A percentile compares a stretch with the other conserved stretches of the same genome.
These are phyloP conservation scores for Lasioglossum oenotherae DNA, from an alignment of 2,888 invertebrate genomes.

Conservation along the genomic window DNA sequence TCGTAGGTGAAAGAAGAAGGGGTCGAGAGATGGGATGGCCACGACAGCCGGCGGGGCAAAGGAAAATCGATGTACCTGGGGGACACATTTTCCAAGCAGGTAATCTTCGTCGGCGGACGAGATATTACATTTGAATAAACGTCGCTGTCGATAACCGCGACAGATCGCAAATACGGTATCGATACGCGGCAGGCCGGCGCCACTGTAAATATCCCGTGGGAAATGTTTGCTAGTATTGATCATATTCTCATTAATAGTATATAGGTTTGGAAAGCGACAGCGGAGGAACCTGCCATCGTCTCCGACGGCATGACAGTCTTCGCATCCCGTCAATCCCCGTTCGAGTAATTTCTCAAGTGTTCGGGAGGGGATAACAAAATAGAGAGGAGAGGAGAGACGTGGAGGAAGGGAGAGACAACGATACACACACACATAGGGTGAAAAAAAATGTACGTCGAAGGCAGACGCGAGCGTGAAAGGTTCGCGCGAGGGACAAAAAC, in stretches of 20 bases:
- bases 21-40: conserved; percentile 8
- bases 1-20: background rate
- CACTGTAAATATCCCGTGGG: conserved; percentile 80
- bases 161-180: conserved; percentile 77
- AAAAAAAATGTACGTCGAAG: conserved; percentile 45
- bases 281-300: background rate
- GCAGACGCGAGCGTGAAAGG: conserved; percentile 49
- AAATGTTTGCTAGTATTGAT: conserved; percentile 84
- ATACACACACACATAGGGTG: background rate
- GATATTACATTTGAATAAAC: conserved; percentile 85
- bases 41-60: conserved; percentile 29
- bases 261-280: conserved; percentile 50
- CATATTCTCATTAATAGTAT: conserved; percentile 81
- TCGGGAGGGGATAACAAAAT: background rate
- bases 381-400: background rate
- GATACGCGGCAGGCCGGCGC: conserved; percentile 65
- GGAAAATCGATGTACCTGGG: conserved; percentile 73
- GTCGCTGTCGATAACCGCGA: conserved; percentile 81
- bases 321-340: conserved; percentile 15
- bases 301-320: conserved; percentile 1
- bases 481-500: conserved; percentile 47
- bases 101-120: conserved; percentile 83
- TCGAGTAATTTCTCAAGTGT: no score
- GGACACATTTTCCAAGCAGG: conserved; percentile 81
- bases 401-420: background rate